These are phyloP conservation scores for Atherinomorus stipes DNA, from an alignment of 2,113 vertebrate species.

Conservation along the genomic window DNA sequence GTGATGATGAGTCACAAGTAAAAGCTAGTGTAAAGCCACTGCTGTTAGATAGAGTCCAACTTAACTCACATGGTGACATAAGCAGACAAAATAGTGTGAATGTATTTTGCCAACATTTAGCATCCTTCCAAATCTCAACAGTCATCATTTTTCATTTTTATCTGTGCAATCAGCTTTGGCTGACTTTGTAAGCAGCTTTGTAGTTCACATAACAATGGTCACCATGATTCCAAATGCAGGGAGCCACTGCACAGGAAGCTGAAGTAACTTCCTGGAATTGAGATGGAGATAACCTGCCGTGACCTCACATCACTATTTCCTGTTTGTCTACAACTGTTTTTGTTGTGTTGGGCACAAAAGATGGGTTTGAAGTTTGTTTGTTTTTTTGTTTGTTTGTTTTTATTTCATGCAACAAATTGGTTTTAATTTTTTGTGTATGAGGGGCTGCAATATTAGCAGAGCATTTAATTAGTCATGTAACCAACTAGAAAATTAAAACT, in stretches of 20 bases:
- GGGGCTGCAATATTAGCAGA: too few relatives aligned
- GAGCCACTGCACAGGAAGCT: conserved; percentile 72
- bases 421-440: too few relatives aligned
- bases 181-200: background rate
- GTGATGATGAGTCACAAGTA: conserved; percentile 30
- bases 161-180: background rate
- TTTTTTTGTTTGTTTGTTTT: conserved; percentile 1
- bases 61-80: background rate
- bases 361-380: background rate
- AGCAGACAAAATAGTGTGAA: background rate
- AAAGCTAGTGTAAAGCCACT: conserved; percentile 12
- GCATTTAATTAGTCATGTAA: too few relatives aligned
- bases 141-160: conserved; percentile 10
- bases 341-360: background rate
- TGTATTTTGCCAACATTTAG: background rate
- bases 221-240: conserved; percentile 20
- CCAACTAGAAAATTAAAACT: too few relatives aligned
- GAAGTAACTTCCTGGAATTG: conserved; percentile 79
- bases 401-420: background rate
- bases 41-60: background rate
- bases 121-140: background rate
- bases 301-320: conserved; percentile 62
- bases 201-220: conserved; percentile 19
- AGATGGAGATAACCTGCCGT: conserved; percentile 49
- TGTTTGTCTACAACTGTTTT: conserved; percentile 55